A percentile compares a stretch with the other conserved stretches of the same genome.
Conservation (phyloP, 2,797 vertebrate species). For the Danio albolineatus region DNA sequence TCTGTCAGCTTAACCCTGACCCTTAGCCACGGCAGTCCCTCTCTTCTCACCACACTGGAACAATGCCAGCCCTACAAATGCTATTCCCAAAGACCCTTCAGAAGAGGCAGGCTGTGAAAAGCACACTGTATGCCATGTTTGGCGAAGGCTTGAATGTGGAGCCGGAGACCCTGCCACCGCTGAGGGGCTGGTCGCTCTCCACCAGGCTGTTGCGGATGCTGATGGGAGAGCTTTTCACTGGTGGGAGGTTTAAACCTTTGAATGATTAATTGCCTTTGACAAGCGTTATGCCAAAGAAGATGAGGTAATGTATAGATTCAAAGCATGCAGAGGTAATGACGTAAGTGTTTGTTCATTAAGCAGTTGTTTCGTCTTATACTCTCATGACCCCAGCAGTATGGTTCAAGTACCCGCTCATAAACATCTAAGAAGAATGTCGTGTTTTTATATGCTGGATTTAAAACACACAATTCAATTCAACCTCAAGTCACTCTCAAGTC, state of each 20-base stretch:
- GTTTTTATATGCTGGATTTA: neutral
- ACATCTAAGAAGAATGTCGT: neutral
- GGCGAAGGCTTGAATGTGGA: slow-evolving; percentile 58
- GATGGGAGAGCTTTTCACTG: slow-evolving; percentile 43
- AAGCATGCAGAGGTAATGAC: slow-evolving; percentile 47
- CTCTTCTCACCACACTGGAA: slow-evolving; percentile 73
- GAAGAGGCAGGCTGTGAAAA: slow-evolving; percentile 57
- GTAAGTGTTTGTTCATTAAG: slow-evolving; percentile 37
- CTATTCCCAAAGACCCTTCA: slow-evolving; percentile 53
- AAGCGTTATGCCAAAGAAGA: slow-evolving; percentile 50
- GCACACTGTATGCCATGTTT: slow-evolving; percentile 61
- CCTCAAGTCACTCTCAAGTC: no score
- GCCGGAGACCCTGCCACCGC: slow-evolving; percentile 56
- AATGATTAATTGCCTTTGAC: slow-evolving; percentile 60
- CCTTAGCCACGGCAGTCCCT: slow-evolving; percentile 66
- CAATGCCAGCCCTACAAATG: slow-evolving; percentile 71
- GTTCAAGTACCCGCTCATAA: neutral
- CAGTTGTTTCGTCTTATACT: neutral
- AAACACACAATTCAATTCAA: no score
- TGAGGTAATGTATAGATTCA: slow-evolving; percentile 42
- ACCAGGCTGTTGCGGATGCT: slow-evolving; percentile 49
- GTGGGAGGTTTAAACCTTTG: slow-evolving; percentile 45
- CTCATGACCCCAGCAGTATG: neutral
- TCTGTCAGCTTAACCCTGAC: slow-evolving; percentile 80
- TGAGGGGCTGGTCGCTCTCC: slow-evolving; percentile 37